These are phyloP conservation scores for Drosophila sturtevanti DNA, from an alignment of 1,140 invertebrate genomes.

Conservation along the genomic window DNA sequence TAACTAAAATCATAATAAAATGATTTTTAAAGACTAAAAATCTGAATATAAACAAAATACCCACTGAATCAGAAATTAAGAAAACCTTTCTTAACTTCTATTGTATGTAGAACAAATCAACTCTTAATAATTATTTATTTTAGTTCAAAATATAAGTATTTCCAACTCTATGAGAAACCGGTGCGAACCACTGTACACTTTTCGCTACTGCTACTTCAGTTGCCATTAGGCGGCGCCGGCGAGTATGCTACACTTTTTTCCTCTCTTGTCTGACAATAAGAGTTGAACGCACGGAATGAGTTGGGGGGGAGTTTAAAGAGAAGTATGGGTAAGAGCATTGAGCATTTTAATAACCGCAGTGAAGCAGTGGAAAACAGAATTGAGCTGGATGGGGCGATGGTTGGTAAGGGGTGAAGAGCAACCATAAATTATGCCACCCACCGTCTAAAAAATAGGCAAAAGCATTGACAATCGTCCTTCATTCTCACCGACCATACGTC, in stretches of 20 bases:
- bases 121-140: too few relatives aligned
- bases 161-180: background rate
- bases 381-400: background rate
- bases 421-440: constrained; percentile 80
- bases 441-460: constrained; percentile 40
- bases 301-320: background rate
- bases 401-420: constrained; percentile 31
- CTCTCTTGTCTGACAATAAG: constrained; percentile 54
- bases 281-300: constrained; percentile 28
- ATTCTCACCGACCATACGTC: background rate
- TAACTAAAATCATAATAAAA: too few relatives aligned
- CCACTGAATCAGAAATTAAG: too few relatives aligned
- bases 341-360: constrained; percentile 78
- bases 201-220: constrained; percentile 55
- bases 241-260: constrained; percentile 72
- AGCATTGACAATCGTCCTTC: constrained; percentile 56
- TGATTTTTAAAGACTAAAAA: too few relatives aligned
- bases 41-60: too few relatives aligned
- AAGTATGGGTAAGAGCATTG: constrained; percentile 73
- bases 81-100: too few relatives aligned
- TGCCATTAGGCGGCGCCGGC: constrained; percentile 75
- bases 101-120: too few relatives aligned
- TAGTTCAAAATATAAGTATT: too few relatives aligned
- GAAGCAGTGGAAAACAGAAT: constrained; percentile 25
- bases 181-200: constrained; percentile 33